Conservation (phyloP, 2,113 vertebrate species). For the Albula goreensis region DNA sequence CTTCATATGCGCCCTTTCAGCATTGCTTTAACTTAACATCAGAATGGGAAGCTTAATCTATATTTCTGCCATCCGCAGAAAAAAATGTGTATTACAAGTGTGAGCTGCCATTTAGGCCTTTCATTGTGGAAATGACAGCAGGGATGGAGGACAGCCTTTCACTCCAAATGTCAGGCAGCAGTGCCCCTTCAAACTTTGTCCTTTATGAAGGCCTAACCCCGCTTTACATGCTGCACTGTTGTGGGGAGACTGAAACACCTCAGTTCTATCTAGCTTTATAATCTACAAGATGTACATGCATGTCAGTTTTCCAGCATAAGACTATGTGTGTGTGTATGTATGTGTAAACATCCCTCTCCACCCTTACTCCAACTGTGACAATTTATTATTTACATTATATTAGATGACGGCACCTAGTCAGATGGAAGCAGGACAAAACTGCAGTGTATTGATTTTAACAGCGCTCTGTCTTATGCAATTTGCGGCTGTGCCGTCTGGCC, state of each 20-base stretch:
- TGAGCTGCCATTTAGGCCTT: slow-evolving; percentile 24
- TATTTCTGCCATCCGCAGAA: background rate
- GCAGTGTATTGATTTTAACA: slow-evolving; percentile 61
- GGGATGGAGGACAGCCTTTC: slow-evolving; percentile 9
- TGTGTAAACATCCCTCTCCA: slow-evolving; percentile 36
- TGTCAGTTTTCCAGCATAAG: background rate
- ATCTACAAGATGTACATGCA: background rate
- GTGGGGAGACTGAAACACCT: background rate
- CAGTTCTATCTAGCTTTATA: background rate
- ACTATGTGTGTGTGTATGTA: slow-evolving; percentile 45
- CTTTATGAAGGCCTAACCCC: background rate
- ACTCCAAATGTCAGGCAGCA: slow-evolving; percentile 19
- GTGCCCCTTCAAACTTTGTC: slow-evolving; percentile 1
- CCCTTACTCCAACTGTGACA: slow-evolving; percentile 47
- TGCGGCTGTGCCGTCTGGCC: background rate
- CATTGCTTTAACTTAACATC: background rate
- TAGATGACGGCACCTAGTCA: slow-evolving; percentile 59
- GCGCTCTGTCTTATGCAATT: slow-evolving; percentile 41
- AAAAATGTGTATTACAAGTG: background rate
- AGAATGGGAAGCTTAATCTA: slow-evolving; percentile 11
- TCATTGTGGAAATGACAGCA: background rate
- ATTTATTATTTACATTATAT: slow-evolving; percentile 73
- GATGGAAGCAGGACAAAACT: slow-evolving; percentile 66
- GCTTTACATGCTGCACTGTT: too few species aligned
- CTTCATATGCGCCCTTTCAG: background rate